Base-by-base conservation (phyloP, 1,140 invertebrate species). In the Neelides sp. region DNA sequence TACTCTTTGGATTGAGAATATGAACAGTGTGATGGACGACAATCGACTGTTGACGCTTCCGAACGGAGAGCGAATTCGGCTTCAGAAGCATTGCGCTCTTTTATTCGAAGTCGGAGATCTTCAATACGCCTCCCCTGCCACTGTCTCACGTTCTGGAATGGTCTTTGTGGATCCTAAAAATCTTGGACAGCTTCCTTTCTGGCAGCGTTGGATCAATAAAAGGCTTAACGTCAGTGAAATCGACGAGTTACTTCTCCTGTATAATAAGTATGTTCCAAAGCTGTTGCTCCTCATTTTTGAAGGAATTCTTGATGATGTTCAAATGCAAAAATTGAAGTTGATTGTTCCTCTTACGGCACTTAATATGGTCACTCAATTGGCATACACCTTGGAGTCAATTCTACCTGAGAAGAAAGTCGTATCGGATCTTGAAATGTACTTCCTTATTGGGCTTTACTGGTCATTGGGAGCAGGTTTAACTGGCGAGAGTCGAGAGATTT, bases 21-120 rank as follows among this genome's bases (percentile, higher is more conserved):
- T 93, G 86, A 93, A 93, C 69, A 90, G 87, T 1, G 87, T 93
- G 4, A 92, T 94, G 88, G 89, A 94, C 64, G 88, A 94, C 66
- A 93, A 92, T 64, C 83, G 82, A 65, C 66, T 92, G 37, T 65
- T 94, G 36, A 92, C 88, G 1, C 69, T 94, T 52, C 85, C 85
- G 0, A 92, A 92, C 68, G 87, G 88, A 43, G 88, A 94, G 64
- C 71, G 88, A 48, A 90, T 94, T 20, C 75, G 83, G 36, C 69
- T 93, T 19, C 76, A 79, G 62, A 77, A 80, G 55, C 80, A 85
- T 54, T 91, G 87, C 65, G 79, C 82, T 19, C 68, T 93, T 43
- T 69, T 94, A 28, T 93, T 93, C 71, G 90, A 94, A 74, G 83
- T 91, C 17, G 85, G 82, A 34, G 83, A 92, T 68, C 73, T 94